Base-by-base conservation (phyloP, 2,888 invertebrate genomes). In the Stenodema calcarata region DNA sequence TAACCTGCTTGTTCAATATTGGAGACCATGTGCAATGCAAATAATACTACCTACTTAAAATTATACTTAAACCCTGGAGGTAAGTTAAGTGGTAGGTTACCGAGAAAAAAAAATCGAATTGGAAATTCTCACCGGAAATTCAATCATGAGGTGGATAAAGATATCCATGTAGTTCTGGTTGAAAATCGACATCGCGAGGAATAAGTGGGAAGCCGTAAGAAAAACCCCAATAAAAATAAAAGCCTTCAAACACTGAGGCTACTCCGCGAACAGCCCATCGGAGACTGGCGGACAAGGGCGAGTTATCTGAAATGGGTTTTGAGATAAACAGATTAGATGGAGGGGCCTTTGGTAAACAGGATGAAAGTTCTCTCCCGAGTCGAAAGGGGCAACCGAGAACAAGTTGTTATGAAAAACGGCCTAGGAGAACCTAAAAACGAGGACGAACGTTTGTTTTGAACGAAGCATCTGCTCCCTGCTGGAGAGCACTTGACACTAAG, bases 91-190 rank as follows among this genome's bases (percentile, higher is more conserved):
- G n/a, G n/a, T n/a, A n/a, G n/a, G n/a, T n/a, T n/a, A n/a, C n/a
- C n/a, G n/a, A n/a, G n/a, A n/a, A n/a, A n/a, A n/a, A n/a, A n/a
- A 42, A 42, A 42, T 42, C 11, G 42, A 42, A 42, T 42, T 42
- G 6, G 42, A 42, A 54, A 4, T 35, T 16, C 73, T 73, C 35
- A 73, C 73, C 73, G 73, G 73, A 73, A 73, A 73, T 73, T 73
- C 73, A 73, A 73, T 30, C 73, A 73, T 18, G 9, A 73, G 73
- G 73, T 73, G 73, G 73, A 73, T 73, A 73, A 62, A 62, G 18
- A 62, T 62, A 62, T 62, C 62, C 62, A 62, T 11, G 11, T 23
- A 62, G 18, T 62, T 62, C 23, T 62, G 62, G 18, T 62, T 62
- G 23, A 62, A 62, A 62, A 23, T 9, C 18, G 62, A 62, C 62